Conservation (phyloP, 2,888 invertebrate genomes). For the Oscheius sp. region DNA sequence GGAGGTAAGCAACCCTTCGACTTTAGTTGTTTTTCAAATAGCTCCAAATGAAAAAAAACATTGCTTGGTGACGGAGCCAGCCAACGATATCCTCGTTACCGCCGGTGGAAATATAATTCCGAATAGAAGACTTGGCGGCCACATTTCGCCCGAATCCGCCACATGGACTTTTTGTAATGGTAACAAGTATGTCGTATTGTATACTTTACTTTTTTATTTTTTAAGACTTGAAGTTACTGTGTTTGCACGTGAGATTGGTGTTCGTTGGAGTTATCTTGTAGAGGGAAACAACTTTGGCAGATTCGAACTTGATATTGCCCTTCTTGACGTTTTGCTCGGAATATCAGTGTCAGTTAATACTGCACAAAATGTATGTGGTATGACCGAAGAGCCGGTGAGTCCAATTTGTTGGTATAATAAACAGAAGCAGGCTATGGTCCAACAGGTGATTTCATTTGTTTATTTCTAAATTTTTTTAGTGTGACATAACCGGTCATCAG, state of each 20-base stretch:
- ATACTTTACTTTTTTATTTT: neutral
- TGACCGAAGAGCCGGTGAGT: conserved; percentile 33
- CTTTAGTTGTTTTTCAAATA: no score
- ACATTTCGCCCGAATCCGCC: conserved; percentile 12
- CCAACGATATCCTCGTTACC: conserved; percentile 1
- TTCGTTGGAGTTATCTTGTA: conserved; percentile 48
- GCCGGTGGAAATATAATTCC: conserved; percentile 24
- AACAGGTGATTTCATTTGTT: conserved; percentile 24
- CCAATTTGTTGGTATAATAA: conserved; percentile 46
- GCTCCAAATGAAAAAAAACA: conserved; percentile 7
- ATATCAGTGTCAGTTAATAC: conserved; percentile 43
- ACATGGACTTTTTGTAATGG: conserved; percentile 30
- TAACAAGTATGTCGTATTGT: conserved; percentile 7
- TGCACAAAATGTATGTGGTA: conserved; percentile 54
- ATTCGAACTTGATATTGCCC: conserved; percentile 38
- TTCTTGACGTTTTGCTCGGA: conserved; percentile 28
- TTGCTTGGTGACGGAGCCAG: conserved; percentile 32
- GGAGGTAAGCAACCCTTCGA: no score
- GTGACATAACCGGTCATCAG: conserved; percentile 50
- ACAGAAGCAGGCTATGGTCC: conserved; percentile 40
- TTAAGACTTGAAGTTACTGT: conserved; percentile 44
- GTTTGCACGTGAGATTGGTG: conserved; percentile 30
- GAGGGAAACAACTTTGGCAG: conserved; percentile 38
- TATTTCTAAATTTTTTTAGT: conserved; percentile 40
- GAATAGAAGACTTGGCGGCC: conserved; percentile 30